These are phyloP conservation scores for Idaea straminata DNA, from an alignment of 2,888 invertebrate species.

Conservation along the genomic window DNA sequence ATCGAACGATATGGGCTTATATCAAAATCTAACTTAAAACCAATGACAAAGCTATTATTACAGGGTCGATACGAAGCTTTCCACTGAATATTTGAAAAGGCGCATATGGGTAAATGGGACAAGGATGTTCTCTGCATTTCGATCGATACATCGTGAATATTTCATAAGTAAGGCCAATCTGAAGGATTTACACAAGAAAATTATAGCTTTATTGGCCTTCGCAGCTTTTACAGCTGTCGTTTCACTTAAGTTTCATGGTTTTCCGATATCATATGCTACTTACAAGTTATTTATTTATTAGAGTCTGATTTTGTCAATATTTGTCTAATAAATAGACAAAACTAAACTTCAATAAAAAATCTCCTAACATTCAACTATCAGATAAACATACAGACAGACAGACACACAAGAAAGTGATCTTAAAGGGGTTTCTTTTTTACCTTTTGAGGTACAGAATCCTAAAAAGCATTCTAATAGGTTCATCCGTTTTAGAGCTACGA, in stretches of 20 bases:
- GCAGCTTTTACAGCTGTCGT: neutral
- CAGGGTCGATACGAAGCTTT: neutral
- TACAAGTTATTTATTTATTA: too few relatives aligned
- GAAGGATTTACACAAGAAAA: neutral
- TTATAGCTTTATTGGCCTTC: neutral
- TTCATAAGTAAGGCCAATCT: neutral
- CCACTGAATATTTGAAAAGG: neutral
- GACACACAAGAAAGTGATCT: too few relatives aligned
- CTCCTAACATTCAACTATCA: too few relatives aligned
- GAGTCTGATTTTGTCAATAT: too few relatives aligned
- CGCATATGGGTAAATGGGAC: neutral
- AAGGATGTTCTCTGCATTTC: neutral
- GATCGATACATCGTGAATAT: neutral
- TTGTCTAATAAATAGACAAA: too few relatives aligned
- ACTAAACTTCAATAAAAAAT: too few relatives aligned
- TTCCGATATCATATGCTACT: too few relatives aligned
- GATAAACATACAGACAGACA: too few relatives aligned
- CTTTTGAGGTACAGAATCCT: too few relatives aligned
- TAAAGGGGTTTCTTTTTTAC: too few relatives aligned
- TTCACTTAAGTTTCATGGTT: neutral
- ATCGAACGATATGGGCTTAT: neutral
- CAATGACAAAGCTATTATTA: neutral
- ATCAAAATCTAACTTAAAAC: neutral
- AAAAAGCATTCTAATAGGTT: too few relatives aligned
- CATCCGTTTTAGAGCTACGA: too few relatives aligned